Evolutionary conservation across 1,140 invertebrate genomes (phyloP), one percentile per base, ranked within the genome.

Genomic region (Drosophila suzukii): DNA sequence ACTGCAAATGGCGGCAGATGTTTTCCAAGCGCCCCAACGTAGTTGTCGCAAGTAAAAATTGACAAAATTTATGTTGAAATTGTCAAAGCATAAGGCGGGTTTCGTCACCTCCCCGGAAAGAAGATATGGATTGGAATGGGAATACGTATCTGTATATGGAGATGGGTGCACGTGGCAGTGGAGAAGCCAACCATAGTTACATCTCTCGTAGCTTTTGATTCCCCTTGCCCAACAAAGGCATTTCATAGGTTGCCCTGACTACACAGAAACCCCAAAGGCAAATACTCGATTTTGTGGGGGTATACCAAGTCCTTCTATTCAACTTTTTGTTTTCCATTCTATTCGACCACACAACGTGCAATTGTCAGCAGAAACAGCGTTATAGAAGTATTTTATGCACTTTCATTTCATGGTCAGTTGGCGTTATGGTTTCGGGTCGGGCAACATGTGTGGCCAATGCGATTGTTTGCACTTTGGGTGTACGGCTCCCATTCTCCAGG

Each of bases 331-430:
- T 53, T 60, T 56, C 59, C 41, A 66, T 82, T 83, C 75, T 54
- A 89, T 89, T 76, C 54, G 84, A 88, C 83, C 83, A 68, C 83
- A 89, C 72, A 79, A 88, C 76, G 79, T 88, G 84, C 79, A 89
- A 88, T 88, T 88, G 83, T 60, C 72, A 78, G 66, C 75, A 61
- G 59, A 73, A 70, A 62, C 46, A 49, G 53, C 49, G 12, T 57
- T 56, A 88, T 83, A 54, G 62, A 79, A 83, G 84, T 89, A 80
- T 74, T 88, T 88, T 88, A 88, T 88, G 83, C 83, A 88, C 83
- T 88, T 83, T 86, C 84, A 89, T 82, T 77, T 88, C 80, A 88
- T 89, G 84, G 83, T 83, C 83, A 89, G 83, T 86, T 86, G 78
- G 59, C 75, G 75, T 86, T 88, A 86, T 88, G 82, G 83, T 65